Base-by-base conservation (phyloP, 2,113 vertebrate species). In the Clarias gariepinus region DNA sequence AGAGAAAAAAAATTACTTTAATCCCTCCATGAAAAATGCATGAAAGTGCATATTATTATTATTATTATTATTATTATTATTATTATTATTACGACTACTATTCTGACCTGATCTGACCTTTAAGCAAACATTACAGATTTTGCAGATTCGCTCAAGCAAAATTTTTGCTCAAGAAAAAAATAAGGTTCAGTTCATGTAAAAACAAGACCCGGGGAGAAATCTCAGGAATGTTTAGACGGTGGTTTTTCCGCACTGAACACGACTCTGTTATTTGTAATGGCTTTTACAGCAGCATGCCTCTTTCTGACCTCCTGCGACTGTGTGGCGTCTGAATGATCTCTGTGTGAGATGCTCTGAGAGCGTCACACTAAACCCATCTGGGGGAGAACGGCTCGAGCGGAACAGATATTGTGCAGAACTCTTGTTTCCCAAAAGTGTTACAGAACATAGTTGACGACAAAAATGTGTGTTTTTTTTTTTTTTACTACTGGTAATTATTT, bases 311-410 rank as follows among this genome's bases (percentile, higher is more conserved):
- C 89, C 81, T 15, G 61, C 91, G 93, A 90, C 94, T 93, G 57
- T 86, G 83, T 89, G 94, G 93, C 92, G 92, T 95, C 94, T 82
- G 91, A 89, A 89, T 92, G 90, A 93, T 93, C 90, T 85, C 94
- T 18, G 52, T 79, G 61, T 47, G 93, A 89, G 89, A 94, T 4
- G 41, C 13, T 12, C 21, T 47, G 13, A n/a, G 36, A 3, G 8
- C 53, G 74, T 77, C 25, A 78, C 76, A 78, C 52, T 57, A 28
- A 78, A 77, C n/a, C 25, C 15, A 0, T 57, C 76, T 7, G 76
- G 53, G 53, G 55, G 76, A 30, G n/a, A 78, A 30, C 52, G 3
- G 8, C 76, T 57, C n/a, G 21, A 77, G 13, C 25, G 47, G 47
- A 77, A 77, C 74, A 2, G 47, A 52, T 28, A 77, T 28, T 77